phyloP scores from a whole-genome alignment of 1,140 invertebrate species.

The Neodiprion virginianus region DNA sequence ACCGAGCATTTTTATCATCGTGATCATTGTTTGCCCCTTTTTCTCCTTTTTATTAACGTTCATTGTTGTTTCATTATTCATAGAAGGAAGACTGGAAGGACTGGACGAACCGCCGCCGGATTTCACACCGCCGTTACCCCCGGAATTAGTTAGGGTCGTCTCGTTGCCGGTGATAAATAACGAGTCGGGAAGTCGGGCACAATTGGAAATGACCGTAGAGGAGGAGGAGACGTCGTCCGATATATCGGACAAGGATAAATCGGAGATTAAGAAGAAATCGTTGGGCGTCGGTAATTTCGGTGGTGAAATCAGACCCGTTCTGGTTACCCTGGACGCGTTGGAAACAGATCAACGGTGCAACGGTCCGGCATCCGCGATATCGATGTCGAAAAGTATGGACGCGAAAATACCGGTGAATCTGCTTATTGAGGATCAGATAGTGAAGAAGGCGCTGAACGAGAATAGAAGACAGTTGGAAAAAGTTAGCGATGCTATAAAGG shows the following conservation, averaged over 20 bases:
- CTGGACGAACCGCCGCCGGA: slow-evolving; percentile 63
- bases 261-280: slow-evolving; percentile 9
- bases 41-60: slow-evolving; percentile 25
- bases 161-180: slow-evolving; percentile 70
- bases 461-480: slow-evolving; percentile 57
- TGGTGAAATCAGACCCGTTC: not conserved
- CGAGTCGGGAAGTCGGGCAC: slow-evolving; percentile 41
- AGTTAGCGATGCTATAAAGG: slow-evolving; percentile 58
- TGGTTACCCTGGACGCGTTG: slow-evolving; percentile 22
- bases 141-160: slow-evolving; percentile 70
- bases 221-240: slow-evolving; percentile 46
- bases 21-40: not conserved
- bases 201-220: slow-evolving; percentile 45
- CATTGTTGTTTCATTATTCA: not conserved
- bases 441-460: slow-evolving; percentile 57
- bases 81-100: slow-evolving; percentile 58
- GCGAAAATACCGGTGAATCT: slow-evolving; percentile 56
- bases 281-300: not conserved
- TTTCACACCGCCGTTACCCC: slow-evolving; percentile 62
- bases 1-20: slow-evolving; percentile 62
- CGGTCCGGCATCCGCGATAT: slow-evolving; percentile 32
- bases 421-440: slow-evolving; percentile 57
- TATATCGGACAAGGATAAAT: slow-evolving; percentile 47
- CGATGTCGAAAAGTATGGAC: slow-evolving; percentile 46
- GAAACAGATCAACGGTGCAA: slow-evolving; percentile 44